These are phyloP conservation scores for Mesoclemmys tuberculata DNA, from an alignment of 2,113 vertebrate species.

Conservation along the genomic window DNA sequence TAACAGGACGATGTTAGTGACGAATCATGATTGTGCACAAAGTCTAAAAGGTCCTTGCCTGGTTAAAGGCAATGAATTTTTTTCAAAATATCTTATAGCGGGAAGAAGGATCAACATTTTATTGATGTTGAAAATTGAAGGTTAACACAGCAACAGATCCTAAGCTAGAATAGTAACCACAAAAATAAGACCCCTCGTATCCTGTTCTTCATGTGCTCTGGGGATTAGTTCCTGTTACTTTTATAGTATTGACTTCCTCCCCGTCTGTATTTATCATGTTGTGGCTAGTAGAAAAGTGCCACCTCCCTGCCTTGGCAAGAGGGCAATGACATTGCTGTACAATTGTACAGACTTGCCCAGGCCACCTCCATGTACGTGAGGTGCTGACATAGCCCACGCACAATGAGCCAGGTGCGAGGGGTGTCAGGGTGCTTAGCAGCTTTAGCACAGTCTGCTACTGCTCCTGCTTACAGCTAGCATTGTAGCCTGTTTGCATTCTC, in stretches of 20 bases:
- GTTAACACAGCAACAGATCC: neutral
- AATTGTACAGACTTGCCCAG: neutral
- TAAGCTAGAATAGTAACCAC: neutral
- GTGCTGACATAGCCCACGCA: neutral
- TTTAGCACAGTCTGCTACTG: neutral
- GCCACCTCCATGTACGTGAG: neutral
- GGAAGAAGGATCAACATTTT: neutral
- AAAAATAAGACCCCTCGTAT: rapidly evolving
- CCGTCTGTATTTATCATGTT: neutral
- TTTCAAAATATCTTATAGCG: slow-evolving; percentile 16
- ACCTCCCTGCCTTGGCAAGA: neutral
- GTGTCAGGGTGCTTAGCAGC: neutral
- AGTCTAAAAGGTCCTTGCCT: slow-evolving; percentile 11
- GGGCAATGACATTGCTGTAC: neutral
- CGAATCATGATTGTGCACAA: slow-evolving; percentile 15
- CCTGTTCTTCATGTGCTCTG: neutral
- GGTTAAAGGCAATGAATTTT: slow-evolving; percentile 31
- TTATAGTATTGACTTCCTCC: neutral
- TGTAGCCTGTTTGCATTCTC: neutral
- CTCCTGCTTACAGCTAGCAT: too few species aligned
- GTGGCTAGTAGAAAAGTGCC: neutral
- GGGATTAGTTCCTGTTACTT: neutral
- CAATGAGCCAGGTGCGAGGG: neutral
- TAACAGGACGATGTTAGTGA: neutral
- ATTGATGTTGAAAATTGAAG: slow-evolving; percentile 2